phyloP scores from a whole-genome alignment of 2,797 vertebrate genomes.

The Semaprochilodus insignis region DNA sequence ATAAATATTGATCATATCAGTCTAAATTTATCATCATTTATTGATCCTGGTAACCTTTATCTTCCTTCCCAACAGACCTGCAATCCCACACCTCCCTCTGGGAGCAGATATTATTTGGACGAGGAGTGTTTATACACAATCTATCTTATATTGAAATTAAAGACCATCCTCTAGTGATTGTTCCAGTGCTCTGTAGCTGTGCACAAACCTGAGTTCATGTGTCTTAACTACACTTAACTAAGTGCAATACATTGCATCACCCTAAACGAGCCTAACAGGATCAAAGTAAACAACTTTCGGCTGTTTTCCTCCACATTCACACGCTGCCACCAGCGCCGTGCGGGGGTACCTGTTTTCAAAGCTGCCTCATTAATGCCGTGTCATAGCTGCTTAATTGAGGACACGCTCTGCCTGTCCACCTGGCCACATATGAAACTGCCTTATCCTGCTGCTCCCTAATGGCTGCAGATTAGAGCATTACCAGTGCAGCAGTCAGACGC shows the following conservation, averaged over 20 bases:
- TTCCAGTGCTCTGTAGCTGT: neutral
- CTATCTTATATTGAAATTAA: too few species aligned
- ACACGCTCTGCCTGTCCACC: conserved; percentile 78
- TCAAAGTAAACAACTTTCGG: conserved; percentile 1
- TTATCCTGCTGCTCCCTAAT: conserved; percentile 76
- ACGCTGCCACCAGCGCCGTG: conserved; percentile 49
- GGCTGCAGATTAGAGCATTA: conserved; percentile 78
- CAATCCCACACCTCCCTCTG: too few species aligned
- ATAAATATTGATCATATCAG: too few species aligned
- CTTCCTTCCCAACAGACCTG: too few species aligned
- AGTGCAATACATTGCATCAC: neutral
- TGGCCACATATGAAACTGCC: conserved; percentile 77
- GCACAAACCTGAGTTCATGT: neutral
- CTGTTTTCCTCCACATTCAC: neutral
- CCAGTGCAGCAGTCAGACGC: conserved; percentile 66
- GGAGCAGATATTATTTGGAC: too few species aligned
- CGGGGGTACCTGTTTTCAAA: conserved; percentile 72
- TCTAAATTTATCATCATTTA: too few species aligned
- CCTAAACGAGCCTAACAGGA: neutral
- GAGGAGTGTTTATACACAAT: too few species aligned
- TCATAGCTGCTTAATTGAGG: conserved; percentile 72
- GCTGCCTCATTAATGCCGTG: conserved; percentile 74
- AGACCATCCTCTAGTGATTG: too few species aligned
- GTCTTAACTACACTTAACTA: neutral
- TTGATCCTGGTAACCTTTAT: too few species aligned